Percentiles rank a stretch among this genome's conserved stretches.
These are phyloP conservation scores for Galeopterus variegatus DNA, from an alignment of 2,113 vertebrate species.

Conservation along the genomic window DNA sequence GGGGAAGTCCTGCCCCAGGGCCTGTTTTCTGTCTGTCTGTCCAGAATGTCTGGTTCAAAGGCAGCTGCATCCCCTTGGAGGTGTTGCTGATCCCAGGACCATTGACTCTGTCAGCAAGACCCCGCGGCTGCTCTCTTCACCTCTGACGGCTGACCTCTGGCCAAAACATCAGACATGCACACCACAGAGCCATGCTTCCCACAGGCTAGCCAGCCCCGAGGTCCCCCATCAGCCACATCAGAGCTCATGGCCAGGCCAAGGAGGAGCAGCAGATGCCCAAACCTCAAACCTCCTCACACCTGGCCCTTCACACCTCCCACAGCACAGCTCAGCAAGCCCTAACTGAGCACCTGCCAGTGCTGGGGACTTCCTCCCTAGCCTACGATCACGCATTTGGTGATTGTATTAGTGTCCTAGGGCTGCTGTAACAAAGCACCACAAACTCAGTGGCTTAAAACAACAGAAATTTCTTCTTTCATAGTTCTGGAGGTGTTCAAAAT, in stretches of 20 bases:
- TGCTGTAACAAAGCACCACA: background rate
- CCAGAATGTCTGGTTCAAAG: conserved; percentile 62
- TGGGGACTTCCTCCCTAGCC: background rate
- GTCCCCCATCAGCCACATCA: background rate
- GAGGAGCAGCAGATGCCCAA: background rate
- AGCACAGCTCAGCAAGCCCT: background rate
- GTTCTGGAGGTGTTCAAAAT: background rate
- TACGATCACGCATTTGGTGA: accelerated
- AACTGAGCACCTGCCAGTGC: background rate
- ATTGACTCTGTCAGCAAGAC: conserved; percentile 54
- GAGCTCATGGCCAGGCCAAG: background rate
- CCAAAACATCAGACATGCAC: background rate
- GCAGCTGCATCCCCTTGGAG: background rate
- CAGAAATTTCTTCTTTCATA: too few species aligned
- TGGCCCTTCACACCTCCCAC: background rate
- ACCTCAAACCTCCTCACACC: background rate
- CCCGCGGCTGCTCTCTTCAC: background rate
- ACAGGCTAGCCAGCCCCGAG: background rate
- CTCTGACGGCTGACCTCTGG: conserved; percentile 59
- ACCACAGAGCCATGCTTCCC: background rate
- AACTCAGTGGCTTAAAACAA: background rate
- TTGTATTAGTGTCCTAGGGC: background rate
- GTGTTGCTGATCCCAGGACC: background rate
- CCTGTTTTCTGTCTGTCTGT: conserved; percentile 60
- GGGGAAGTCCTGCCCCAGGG: background rate